A percentile compares a stretch with the other conserved stretches of the same genome.
Evolutionary conservation across 2,888 invertebrate species (phyloP).

Genomic region (Melipona beecheii): DNA sequence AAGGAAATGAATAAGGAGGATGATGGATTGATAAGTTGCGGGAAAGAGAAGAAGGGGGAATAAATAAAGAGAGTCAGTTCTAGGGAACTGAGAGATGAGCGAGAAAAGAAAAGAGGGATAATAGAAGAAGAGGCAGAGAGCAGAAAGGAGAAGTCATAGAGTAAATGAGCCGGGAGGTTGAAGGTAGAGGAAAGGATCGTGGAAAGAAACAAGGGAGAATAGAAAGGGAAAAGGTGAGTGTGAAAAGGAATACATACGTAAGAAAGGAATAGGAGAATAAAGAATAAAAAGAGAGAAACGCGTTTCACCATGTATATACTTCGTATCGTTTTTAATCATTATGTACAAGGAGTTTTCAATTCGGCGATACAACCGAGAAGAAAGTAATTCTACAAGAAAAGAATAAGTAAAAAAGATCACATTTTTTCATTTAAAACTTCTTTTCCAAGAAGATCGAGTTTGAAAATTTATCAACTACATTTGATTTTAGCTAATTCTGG

Average conservation of each 20-base stretch:
- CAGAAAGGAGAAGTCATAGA: constrained; percentile 34
- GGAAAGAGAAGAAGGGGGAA: not conserved
- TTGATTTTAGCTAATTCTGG: no score
- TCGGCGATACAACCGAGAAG: no score
- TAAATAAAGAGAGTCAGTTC: constrained; percentile 28
- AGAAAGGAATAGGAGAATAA: not conserved
- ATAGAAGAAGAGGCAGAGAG: not conserved
- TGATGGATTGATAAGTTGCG: constrained; percentile 12
- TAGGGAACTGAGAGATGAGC: constrained; percentile 5
- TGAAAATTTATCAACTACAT: no score
- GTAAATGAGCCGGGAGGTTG: constrained; percentile 24
- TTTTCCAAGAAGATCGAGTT: no score
- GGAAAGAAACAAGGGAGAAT: not conserved
- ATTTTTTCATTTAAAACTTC: no score
- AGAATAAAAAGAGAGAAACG: no score
- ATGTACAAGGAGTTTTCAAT: no score
- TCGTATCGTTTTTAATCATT: no score
- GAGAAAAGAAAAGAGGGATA: constrained; percentile 16
- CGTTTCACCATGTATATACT: no score
- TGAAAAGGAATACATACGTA: not conserved
- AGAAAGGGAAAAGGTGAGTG: not conserved
- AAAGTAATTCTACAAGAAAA: no score
- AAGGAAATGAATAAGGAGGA: not conserved
- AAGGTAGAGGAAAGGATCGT: constrained; percentile 2
- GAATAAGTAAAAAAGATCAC: no score